phyloP scores from a whole-genome alignment of 2,113 vertebrate species.

The Tricholaema leucomelas region DNA sequence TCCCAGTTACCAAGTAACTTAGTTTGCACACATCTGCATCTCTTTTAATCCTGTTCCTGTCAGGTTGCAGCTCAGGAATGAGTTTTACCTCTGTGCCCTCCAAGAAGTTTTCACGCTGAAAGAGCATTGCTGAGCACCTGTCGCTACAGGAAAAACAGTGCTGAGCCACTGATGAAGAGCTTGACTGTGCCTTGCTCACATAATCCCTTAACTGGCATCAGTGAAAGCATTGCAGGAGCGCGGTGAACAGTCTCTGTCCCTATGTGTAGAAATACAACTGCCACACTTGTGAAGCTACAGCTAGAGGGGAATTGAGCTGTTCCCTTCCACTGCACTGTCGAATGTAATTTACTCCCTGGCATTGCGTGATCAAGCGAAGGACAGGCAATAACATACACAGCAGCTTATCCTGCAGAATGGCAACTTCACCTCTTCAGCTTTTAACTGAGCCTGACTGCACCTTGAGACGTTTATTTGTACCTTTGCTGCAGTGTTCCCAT shows the following conservation, averaged over 20 bases:
- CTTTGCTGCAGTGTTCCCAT: not conserved
- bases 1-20: not conserved
- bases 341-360: conserved; percentile 58
- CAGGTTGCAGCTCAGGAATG: not conserved
- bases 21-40: not conserved
- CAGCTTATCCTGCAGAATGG: conserved; percentile 16
- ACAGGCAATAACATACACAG: conserved; percentile 39
- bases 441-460: conserved; percentile 25
- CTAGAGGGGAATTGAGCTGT: conserved; percentile 42
- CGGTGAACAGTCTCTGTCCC: not conserved
- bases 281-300: not conserved
- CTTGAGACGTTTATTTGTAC: not conserved
- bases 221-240: not conserved
- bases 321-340: conserved; percentile 40
- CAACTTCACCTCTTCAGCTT: conserved; percentile 28
- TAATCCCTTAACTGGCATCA: not conserved
- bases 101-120: not conserved
- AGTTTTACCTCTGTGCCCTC: not conserved
- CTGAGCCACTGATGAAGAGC: not conserved
- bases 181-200: not conserved
- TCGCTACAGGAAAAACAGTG: not conserved
- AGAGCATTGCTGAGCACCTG: not conserved
- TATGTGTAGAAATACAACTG: not conserved
- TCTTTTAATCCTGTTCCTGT: not conserved
- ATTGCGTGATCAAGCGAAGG: conserved; percentile 53